Percentiles rank a stretch among this genome's conserved stretches.
phyloP scores from a whole-genome alignment of 2,113 vertebrate genomes.

The Pheucticus melanocephalus region DNA sequence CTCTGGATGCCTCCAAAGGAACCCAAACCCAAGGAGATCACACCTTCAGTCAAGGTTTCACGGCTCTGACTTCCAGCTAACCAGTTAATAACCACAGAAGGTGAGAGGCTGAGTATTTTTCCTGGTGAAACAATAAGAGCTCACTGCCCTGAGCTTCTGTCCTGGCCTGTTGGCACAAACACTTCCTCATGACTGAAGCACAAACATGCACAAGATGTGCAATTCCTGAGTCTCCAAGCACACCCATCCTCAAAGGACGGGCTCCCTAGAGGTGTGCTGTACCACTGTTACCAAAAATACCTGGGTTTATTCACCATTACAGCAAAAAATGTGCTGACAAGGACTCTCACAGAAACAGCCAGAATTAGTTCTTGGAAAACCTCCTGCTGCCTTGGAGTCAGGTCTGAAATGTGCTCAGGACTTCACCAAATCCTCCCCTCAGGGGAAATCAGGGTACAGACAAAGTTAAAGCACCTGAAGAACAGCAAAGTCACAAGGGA shows the following conservation, averaged over 20 bases:
- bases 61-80: neutral
- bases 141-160: neutral
- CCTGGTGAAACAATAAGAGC: neutral
- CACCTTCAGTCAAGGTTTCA: neutral
- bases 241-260: neutral
- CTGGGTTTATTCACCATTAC: neutral
- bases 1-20: neutral
- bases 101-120: neutral
- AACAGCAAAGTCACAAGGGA: neutral
- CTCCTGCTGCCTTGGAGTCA: slow-evolving; percentile 5
- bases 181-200: neutral
- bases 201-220: neutral
- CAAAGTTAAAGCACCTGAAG: neutral
- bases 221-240: neutral
- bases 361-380: slow-evolving; percentile 43
- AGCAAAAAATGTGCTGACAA: slow-evolving; percentile 5
- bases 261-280: neutral
- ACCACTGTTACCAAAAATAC: slow-evolving; percentile 41
- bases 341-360: neutral
- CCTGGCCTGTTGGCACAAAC: neutral
- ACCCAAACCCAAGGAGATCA: accelerated
- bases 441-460: neutral
- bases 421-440: neutral
- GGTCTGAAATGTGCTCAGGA: neutral
- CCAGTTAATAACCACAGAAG: neutral